A percentile compares a stretch with the other conserved stretches of the same genome.
Conservation (phyloP, 2,888 invertebrate species). For the Ornithoptera priamus region DNA sequence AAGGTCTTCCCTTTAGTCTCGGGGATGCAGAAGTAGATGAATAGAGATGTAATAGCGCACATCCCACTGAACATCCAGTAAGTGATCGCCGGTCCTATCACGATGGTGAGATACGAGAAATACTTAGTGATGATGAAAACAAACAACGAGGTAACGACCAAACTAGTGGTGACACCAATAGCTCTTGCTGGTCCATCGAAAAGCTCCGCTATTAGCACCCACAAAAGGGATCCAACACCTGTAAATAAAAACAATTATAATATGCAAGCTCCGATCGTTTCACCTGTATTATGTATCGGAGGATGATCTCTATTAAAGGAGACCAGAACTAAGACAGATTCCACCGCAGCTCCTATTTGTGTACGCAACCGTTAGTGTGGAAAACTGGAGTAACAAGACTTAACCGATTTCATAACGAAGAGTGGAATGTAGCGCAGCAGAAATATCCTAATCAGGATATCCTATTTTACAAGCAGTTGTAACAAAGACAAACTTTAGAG, state of each 20-base stretch:
- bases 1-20: constrained; percentile 63
- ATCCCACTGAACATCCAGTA: constrained; percentile 49
- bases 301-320: no score
- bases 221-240: constrained; percentile 57
- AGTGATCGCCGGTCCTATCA: constrained; percentile 46
- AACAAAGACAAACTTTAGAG: no score
- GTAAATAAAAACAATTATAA: constrained; percentile 31
- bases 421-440: no score
- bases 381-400: no score
- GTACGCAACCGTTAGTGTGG: no score
- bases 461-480: no score
- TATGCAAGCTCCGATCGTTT: background rate
- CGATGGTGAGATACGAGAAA: constrained; percentile 42
- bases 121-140: constrained; percentile 49
- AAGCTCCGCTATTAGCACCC: constrained; percentile 51
- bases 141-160: constrained; percentile 33
- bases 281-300: no score
- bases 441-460: no score
- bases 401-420: no score
- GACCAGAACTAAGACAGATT: no score
- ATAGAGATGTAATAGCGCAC: constrained; percentile 40
- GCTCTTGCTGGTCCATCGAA: constrained; percentile 53
- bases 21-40: constrained; percentile 49
- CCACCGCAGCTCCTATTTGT: no score
- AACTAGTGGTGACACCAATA: constrained; percentile 42